Conservation (phyloP, 2,113 vertebrate genomes). For the Meles meles region DNA sequence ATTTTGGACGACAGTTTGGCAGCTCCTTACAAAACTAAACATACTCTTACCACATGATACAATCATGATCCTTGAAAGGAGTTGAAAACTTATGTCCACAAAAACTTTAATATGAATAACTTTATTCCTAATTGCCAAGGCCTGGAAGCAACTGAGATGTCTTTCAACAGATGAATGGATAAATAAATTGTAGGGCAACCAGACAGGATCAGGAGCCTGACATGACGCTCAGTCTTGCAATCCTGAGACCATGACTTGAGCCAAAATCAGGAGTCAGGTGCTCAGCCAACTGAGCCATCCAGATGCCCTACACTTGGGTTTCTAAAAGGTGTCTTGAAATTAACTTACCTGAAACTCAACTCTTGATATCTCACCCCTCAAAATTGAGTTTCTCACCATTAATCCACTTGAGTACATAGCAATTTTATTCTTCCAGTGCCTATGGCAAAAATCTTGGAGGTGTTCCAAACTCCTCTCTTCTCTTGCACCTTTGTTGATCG, state of each 20-base stretch:
- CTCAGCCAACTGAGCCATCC: too few relatives aligned
- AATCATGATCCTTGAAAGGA: not conserved
- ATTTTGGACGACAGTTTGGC: not conserved
- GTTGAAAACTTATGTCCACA: not conserved
- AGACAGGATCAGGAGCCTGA: too few relatives aligned
- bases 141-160: not conserved
- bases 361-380: not conserved
- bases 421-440: not conserved
- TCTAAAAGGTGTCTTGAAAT: not conserved
- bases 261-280: too few relatives aligned
- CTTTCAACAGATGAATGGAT: not conserved
- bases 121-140: not conserved
- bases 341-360: not conserved
- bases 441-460: not conserved
- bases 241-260: too few relatives aligned
- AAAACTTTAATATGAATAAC: not conserved
- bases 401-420: not conserved
- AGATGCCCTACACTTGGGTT: not conserved
- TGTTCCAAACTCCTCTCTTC: not conserved
- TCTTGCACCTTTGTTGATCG: not conserved
- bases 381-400: not conserved
- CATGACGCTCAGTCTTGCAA: too few relatives aligned
- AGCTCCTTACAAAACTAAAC: not conserved
- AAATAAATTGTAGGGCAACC: not conserved
- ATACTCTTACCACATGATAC: not conserved